Evolutionary conservation across 2,888 invertebrate genomes (phyloP).

Genomic region (Brenthis daphne): DNA sequence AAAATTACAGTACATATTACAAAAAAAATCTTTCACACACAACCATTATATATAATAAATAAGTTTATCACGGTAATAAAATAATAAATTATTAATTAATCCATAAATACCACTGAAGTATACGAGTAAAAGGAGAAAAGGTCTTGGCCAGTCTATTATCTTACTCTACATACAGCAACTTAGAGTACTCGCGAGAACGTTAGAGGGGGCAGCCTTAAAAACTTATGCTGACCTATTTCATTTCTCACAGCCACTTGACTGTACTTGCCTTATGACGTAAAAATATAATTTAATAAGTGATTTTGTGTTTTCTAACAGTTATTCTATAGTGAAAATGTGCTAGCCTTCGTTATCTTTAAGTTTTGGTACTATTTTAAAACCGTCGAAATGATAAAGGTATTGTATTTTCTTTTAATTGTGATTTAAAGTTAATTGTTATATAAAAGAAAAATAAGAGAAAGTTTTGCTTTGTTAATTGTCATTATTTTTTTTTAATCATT

Average conservation of each 20-base stretch:
- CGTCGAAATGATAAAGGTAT: slow-evolving; percentile 37
- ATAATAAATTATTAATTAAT: too few species aligned
- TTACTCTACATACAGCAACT: not conserved
- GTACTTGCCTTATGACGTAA: slow-evolving; percentile 44
- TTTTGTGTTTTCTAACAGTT: not conserved
- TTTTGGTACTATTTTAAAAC: not conserved
- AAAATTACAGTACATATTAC: too few species aligned
- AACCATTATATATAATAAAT: too few species aligned
- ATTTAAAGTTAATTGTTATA: not conserved
- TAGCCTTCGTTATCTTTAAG: not conserved
- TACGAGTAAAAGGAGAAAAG: not conserved
- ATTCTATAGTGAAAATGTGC: slow-evolving; percentile 10
- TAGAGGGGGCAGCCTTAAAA: slow-evolving; percentile 67
- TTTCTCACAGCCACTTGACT: slow-evolving; percentile 55
- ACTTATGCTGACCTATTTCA: slow-evolving; percentile 70
- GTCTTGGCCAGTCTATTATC: slow-evolving; percentile 3
- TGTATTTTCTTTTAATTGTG: not conserved
- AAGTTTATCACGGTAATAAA: too few species aligned
- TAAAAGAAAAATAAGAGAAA: slow-evolving; percentile 1
- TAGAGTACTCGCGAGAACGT: slow-evolving; percentile 2
- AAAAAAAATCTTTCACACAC: too few species aligned
- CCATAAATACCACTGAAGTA: not conserved
- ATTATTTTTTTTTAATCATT: too few species aligned
- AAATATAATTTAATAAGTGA: slow-evolving; percentile 10
- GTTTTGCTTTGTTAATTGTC: too few species aligned